phyloP scores from a whole-genome alignment of 2,888 invertebrate species.

The Eilema caniola region DNA sequence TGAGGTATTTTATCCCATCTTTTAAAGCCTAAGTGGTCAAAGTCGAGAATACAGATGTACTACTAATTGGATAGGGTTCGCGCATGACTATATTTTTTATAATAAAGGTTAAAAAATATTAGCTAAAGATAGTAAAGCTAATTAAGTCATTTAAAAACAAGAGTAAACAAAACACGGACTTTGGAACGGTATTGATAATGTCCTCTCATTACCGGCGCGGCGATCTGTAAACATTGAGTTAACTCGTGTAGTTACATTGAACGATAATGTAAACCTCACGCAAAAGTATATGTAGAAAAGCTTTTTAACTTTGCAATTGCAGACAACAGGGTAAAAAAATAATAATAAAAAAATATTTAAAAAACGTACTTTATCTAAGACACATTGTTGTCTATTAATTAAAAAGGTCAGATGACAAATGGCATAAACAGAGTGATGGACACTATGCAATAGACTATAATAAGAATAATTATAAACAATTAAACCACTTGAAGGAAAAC shows the following conservation, averaged over 20 bases:
- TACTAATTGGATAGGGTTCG: background rate
- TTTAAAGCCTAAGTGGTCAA: background rate
- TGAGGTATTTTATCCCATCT: background rate
- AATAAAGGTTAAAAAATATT: slow-evolving; percentile 23
- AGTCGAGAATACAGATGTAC: background rate
- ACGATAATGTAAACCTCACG: background rate
- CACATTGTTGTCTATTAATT: slow-evolving; percentile 53
- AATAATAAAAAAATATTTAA: slow-evolving; percentile 29
- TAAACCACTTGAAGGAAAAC: slow-evolving; percentile 39
- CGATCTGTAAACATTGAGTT: slow-evolving; percentile 50
- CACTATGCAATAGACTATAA: slow-evolving; percentile 31
- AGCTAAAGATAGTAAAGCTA: slow-evolving; percentile 35
- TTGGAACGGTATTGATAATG: slow-evolving; percentile 59
- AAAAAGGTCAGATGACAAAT: slow-evolving; percentile 62
- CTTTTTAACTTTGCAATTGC: slow-evolving; percentile 25
- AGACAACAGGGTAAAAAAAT: slow-evolving; percentile 30
- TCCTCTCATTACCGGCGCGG: slow-evolving; percentile 57
- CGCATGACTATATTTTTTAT: slow-evolving; percentile 1
- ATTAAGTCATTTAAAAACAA: slow-evolving; percentile 38
- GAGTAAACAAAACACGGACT: slow-evolving; percentile 63
- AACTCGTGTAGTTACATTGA: slow-evolving; percentile 13
- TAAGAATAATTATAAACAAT: slow-evolving; percentile 36
- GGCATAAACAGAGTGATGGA: slow-evolving; percentile 51
- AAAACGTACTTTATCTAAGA: slow-evolving; percentile 39
- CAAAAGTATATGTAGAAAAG: background rate